These are phyloP conservation scores for Meteorus cinctellus DNA, from an alignment of 2,888 invertebrate species.

Conservation along the genomic window DNA sequence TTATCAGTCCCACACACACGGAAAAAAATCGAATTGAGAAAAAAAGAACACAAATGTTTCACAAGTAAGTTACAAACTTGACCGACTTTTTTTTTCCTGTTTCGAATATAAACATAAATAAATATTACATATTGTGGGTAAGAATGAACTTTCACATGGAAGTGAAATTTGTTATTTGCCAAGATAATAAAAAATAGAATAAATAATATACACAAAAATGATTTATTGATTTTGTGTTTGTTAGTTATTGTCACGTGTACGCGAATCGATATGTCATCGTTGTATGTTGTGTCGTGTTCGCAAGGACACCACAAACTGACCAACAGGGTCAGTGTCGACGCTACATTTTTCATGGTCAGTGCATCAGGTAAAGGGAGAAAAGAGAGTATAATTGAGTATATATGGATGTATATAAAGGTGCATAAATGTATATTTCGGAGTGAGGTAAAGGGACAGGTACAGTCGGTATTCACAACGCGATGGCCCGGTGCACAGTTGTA, in stretches of 20 bases:
- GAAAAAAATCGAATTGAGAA: neutral
- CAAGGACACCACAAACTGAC: conserved; percentile 26
- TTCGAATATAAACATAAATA: neutral
- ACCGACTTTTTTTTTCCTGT: conserved; percentile 6
- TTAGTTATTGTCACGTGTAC: neutral
- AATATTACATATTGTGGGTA: neutral
- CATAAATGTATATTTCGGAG: neutral
- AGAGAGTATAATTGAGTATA: conserved; percentile 9
- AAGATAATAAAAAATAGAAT: conserved; percentile 16
- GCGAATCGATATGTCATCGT: neutral
- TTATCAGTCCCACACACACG: neutral
- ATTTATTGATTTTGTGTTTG: neutral
- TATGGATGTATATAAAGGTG: neutral
- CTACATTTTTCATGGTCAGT: conserved; percentile 31
- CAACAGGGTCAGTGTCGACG: conserved; percentile 22
- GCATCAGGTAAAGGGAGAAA: conserved; percentile 28
- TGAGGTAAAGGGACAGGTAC: conserved; percentile 1
- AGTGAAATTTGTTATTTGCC: neutral
- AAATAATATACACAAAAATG: conserved; percentile 11
- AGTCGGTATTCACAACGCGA: conserved; percentile 34
- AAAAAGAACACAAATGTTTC: neutral
- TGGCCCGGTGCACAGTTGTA: conserved; percentile 26
- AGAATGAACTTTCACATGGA: neutral
- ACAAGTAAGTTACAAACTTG: neutral
- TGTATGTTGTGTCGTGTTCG: conserved; percentile 22